Conservation (phyloP, 2,888 invertebrate species). For the Sepioteuthis lessoniana region DNA sequence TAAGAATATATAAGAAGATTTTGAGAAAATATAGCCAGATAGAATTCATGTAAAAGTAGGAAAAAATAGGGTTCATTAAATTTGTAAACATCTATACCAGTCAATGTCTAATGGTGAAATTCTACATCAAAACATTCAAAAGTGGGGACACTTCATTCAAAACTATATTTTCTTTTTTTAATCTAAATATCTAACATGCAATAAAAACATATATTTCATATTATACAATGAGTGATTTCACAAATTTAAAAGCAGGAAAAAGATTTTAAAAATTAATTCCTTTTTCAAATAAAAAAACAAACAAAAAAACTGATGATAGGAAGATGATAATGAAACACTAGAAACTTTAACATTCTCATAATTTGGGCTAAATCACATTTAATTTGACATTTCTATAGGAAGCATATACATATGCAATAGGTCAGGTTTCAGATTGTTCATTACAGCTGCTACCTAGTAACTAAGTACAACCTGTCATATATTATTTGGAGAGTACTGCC, state of each 20-base stretch:
- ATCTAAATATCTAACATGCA: constrained; percentile 33
- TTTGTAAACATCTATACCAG: neutral
- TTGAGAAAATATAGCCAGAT: neutral
- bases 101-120: neutral
- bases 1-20: neutral
- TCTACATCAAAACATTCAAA: neutral
- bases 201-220: neutral
- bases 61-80: neutral
- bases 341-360: no score
- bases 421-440: no score
- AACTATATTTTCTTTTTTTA: no score
- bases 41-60: neutral
- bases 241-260: neutral
- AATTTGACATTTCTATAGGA: no score
- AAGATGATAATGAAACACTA: no score
- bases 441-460: no score
- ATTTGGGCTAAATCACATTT: no score
- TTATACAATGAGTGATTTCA: neutral
- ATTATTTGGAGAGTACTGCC: no score
- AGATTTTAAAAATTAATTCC: neutral
- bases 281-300: neutral
- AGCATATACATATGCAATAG: no score
- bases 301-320: no score
- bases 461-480: no score
- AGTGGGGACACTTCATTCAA: neutral